A percentile compares a stretch with the other conserved stretches of the same genome.
Conservation (phyloP, 1,140 invertebrate genomes). For the Uloborus diversus region DNA sequence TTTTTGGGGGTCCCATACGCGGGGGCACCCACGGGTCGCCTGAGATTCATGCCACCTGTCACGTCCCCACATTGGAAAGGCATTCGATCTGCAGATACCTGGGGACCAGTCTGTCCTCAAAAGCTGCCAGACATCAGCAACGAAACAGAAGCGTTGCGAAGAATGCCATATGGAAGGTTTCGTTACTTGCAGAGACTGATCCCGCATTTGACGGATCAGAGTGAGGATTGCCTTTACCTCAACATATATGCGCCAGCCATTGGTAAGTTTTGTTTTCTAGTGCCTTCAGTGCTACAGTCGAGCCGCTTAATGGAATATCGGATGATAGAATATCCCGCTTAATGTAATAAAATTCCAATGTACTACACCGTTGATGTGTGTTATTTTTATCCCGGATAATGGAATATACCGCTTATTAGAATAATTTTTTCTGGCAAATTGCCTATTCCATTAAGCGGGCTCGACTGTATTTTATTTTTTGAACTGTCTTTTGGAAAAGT, state of each 20-base stretch:
- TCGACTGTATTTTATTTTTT: too few species aligned
- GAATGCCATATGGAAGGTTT: constrained; percentile 79
- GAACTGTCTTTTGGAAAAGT: too few species aligned
- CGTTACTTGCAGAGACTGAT: constrained; percentile 80
- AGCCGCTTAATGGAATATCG: too few species aligned
- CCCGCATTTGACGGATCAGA: constrained; percentile 78
- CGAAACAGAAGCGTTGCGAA: constrained; percentile 70
- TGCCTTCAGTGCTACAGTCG: too few species aligned
- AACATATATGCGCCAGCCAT: constrained; percentile 87
- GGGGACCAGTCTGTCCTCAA: constrained; percentile 88
- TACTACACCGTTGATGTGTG: too few species aligned
- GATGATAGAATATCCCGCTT: too few species aligned
- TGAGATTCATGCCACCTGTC: constrained; percentile 74
- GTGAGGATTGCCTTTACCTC: constrained; percentile 91
- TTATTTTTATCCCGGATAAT: too few species aligned
- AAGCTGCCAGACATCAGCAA: constrained; percentile 68
- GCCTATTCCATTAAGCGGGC: too few species aligned
- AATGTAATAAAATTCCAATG: too few species aligned
- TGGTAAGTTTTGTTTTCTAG: constrained; percentile 40
- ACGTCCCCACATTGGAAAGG: constrained; percentile 84
- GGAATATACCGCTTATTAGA: too few species aligned
- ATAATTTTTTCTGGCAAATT: too few species aligned
- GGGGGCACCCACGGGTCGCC: constrained; percentile 74
- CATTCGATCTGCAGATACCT: constrained; percentile 80
- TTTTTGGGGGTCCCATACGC: constrained; percentile 81